Evolutionary conservation across 2,888 invertebrate genomes (phyloP).

Genomic region (Rhyacophila evoluta): DNA sequence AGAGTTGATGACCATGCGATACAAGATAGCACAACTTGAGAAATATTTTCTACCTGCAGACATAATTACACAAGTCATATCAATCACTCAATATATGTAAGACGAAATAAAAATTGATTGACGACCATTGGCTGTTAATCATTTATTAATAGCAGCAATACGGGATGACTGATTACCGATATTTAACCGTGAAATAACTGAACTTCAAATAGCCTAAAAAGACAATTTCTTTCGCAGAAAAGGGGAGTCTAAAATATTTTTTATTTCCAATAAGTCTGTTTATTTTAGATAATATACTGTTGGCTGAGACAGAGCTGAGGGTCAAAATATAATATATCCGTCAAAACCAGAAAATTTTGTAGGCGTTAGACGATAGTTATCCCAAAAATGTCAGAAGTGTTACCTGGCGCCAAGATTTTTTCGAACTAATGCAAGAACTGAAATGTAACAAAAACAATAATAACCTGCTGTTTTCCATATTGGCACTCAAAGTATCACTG

Average conservation of each 20-base stretch:
- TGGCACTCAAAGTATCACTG: slow-evolving; percentile 53
- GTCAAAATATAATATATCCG: too few species aligned
- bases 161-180: not conserved
- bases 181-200: not conserved
- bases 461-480: slow-evolving; percentile 69
- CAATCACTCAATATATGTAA: not conserved
- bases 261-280: too few species aligned
- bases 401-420: too few species aligned
- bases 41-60: slow-evolving; percentile 23
- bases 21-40: not conserved
- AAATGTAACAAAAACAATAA: slow-evolving; percentile 35
- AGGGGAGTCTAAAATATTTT: too few species aligned
- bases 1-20: slow-evolving; percentile 49
- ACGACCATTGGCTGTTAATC: not conserved
- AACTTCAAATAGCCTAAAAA: too few species aligned
- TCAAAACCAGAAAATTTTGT: too few species aligned
- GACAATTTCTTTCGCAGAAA: too few species aligned
- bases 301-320: too few species aligned
- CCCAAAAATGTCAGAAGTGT: too few species aligned
- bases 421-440: too few species aligned
- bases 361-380: too few species aligned
- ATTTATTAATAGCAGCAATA: not conserved
- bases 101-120: not conserved
- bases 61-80: slow-evolving; percentile 3
- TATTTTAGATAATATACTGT: too few species aligned